A percentile compares a stretch with the other conserved stretches of the same genome.
phyloP scores from a whole-genome alignment of 2,888 invertebrate genomes.

The Prionchulus punctatus region DNA sequence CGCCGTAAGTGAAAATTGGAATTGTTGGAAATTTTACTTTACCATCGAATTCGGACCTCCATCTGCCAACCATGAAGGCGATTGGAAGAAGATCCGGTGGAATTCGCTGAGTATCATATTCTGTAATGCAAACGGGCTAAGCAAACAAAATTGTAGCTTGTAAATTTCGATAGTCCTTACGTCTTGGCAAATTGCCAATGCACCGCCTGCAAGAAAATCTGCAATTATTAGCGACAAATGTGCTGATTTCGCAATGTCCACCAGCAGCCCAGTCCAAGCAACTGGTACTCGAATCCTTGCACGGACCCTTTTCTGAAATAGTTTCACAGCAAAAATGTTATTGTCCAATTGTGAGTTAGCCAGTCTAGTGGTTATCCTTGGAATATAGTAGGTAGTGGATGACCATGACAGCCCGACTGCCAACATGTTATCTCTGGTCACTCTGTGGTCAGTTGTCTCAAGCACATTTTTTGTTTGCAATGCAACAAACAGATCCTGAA shows the following conservation, averaged over 20 bases:
- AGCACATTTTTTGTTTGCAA: too few species aligned
- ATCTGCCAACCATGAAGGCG: slow-evolving; percentile 27
- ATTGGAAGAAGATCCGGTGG: slow-evolving; percentile 22
- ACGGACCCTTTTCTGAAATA: too few species aligned
- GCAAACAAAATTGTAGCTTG: background rate
- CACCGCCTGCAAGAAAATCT: slow-evolving; percentile 4
- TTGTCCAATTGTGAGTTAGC: too few species aligned
- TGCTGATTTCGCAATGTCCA: background rate
- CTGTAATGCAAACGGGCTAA: slow-evolving; percentile 14
- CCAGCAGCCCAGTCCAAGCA: slow-evolving; percentile 7
- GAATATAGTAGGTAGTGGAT: too few species aligned
- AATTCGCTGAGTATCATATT: slow-evolving; percentile 22
- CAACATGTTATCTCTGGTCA: too few species aligned
- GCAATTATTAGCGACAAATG: slow-evolving; percentile 3
- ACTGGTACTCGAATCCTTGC: background rate
- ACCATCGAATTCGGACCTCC: slow-evolving; percentile 31
- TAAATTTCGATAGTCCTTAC: background rate
- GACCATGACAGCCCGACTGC: too few species aligned
- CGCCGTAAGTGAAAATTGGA: slow-evolving; percentile 31
- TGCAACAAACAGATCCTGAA: too few species aligned
- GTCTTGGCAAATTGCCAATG: background rate
- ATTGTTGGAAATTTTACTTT: slow-evolving; percentile 31
- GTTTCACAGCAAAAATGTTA: too few species aligned
- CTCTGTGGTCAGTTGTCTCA: too few species aligned
- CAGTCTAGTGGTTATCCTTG: too few species aligned